phyloP scores from a whole-genome alignment of 1,140 invertebrate species.

The Ladona fulva region DNA sequence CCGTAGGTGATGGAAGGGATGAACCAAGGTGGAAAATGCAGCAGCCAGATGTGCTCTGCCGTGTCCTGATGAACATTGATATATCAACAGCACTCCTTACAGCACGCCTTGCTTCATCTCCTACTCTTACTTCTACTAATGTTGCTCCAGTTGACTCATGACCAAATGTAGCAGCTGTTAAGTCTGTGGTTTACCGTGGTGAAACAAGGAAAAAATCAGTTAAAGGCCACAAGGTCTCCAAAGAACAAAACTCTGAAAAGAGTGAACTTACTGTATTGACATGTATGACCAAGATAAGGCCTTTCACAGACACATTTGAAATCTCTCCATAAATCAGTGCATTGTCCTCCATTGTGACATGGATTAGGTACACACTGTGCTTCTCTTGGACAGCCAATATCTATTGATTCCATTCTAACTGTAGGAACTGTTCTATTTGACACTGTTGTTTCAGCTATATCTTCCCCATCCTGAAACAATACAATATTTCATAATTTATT shows the following conservation, averaged over 20 bases:
- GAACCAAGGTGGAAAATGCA: constrained; percentile 85
- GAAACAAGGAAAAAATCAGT: not conserved
- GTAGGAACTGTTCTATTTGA: constrained; percentile 27
- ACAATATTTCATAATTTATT: not conserved
- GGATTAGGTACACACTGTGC: constrained; percentile 78
- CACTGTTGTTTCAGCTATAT: constrained; percentile 21
- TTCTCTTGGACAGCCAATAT: constrained; percentile 62
- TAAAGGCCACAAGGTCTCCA: not conserved
- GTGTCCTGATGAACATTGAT: constrained; percentile 84
- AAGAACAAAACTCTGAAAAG: not conserved
- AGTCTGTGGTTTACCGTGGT: constrained; percentile 40
- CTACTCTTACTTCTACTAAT: constrained; percentile 60
- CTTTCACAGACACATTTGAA: constrained; percentile 77
- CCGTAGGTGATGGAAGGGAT: constrained; percentile 17
- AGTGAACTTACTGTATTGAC: constrained; percentile 65
- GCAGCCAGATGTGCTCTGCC: constrained; percentile 52
- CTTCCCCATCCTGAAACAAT: not conserved
- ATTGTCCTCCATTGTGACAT: constrained; percentile 74
- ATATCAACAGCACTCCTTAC: constrained; percentile 75
- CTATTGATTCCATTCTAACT: constrained; percentile 44
- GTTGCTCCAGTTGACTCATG: constrained; percentile 67
- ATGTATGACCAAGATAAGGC: constrained; percentile 77
- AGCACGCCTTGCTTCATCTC: constrained; percentile 51
- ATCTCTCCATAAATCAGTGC: constrained; percentile 81
- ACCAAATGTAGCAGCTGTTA: constrained; percentile 84